phyloP scores from a whole-genome alignment of 2,888 invertebrate genomes.

The Sceliomorpha sp. region DNA sequence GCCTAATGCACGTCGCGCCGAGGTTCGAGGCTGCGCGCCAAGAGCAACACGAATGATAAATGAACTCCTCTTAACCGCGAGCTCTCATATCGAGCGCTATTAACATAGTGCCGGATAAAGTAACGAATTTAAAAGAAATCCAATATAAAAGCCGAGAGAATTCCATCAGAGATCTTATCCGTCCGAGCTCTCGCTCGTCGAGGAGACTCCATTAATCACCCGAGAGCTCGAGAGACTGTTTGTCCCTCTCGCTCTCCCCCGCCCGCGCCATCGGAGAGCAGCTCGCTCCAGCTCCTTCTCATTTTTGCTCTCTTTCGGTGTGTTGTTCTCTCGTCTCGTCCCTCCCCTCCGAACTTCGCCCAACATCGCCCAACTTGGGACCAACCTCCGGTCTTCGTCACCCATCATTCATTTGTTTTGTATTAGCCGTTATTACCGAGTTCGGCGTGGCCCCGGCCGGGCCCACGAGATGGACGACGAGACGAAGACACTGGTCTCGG shows the following conservation, averaged over 20 bases:
- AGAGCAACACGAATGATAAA: constrained; percentile 72
- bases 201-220: constrained; percentile 78
- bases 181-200: constrained; percentile 73
- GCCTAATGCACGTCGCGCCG: constrained; percentile 60
- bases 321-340: constrained; percentile 37
- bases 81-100: constrained; percentile 78
- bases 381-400: constrained; percentile 50
- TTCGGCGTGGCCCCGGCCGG: too few species aligned
- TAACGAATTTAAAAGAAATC: constrained; percentile 79
- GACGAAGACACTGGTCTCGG: too few species aligned
- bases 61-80: constrained; percentile 76
- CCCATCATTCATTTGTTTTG: constrained; percentile 73
- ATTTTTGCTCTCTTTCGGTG: constrained; percentile 43
- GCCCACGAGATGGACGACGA: too few species aligned
- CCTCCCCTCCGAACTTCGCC: constrained; percentile 52
- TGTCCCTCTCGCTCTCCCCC: constrained; percentile 59
- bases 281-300: constrained; percentile 41
- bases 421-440: constrained; percentile 72
- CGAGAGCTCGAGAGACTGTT: constrained; percentile 51
- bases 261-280: constrained; percentile 35
- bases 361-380: too few species aligned
- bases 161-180: constrained; percentile 80
- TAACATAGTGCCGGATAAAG: constrained; percentile 79
- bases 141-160: constrained; percentile 79
- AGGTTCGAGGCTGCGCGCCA: constrained; percentile 58